Base-by-base conservation (phyloP, 2,888 invertebrate genomes). In the Thereva nobilitata region DNA sequence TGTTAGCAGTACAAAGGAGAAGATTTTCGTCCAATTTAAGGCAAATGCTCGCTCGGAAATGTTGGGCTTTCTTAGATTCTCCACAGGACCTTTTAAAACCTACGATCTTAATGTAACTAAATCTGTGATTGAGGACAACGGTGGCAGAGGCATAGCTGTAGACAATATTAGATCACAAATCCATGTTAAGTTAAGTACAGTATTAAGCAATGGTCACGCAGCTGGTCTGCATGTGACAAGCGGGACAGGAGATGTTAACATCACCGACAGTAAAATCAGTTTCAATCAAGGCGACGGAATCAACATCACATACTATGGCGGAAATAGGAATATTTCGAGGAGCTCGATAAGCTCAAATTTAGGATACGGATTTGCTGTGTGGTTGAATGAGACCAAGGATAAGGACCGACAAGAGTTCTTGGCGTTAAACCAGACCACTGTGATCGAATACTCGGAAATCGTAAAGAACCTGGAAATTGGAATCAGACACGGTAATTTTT, bases 241-340 rank as follows among this genome's bases (percentile, higher is more conserved):
- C 73, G 99, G 98, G 2, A 95, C 92, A 0, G 95, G 95, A 1
- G 96, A 97, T 78, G 86, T 99, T 0, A 96, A 97, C 78, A 85
- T 99, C 3, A 97, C 97, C 23, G 89, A 91, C 73, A 94, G 95
- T 71, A 85, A 89, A 74, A 90, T 99, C 72, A 90, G 91, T 12
- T 91, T 93, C 73, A 99, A 99, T 78, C 86, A 89, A 76, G 96
- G 95, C 1, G 95, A 95, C 75, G 99, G 98, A 0, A 85, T 99
- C 7, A 99, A 99, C 78, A 89, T 99, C 8, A 96, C 97, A 0
- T 94, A 94, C 69, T 91, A 93, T 3, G 98, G 99, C 0, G 99
- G 99, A 1, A 91, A 91, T 73, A 86, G 95, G 70, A 96, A 98
- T 75, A 86, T 99, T 68, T 97, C 97, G 8, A 85, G 89, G 72